Conservation (phyloP, 2,888 invertebrate genomes). For the Microchrysa polita region DNA sequence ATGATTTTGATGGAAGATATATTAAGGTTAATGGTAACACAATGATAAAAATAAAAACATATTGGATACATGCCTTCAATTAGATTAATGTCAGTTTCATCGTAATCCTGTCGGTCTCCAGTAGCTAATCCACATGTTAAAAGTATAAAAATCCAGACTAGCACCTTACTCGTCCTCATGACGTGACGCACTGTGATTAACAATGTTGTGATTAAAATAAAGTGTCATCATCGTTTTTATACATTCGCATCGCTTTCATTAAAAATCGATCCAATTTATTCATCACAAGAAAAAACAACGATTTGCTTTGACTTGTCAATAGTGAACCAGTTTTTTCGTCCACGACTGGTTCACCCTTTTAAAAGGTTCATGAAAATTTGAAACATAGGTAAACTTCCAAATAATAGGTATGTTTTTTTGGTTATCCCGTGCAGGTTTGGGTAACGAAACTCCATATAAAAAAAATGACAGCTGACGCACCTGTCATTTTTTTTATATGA, state of each 20-base stretch:
- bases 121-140: neutral
- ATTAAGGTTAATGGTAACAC: neutral
- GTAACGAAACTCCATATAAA: too few species aligned
- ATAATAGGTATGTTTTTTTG: too few species aligned
- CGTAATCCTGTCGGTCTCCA: neutral
- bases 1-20: neutral
- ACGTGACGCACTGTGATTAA: conserved; percentile 26
- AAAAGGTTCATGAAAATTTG: neutral
- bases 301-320: neutral
- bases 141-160: conserved; percentile 10
- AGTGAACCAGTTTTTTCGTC: conserved; percentile 17
- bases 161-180: conserved; percentile 29
- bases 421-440: too few species aligned
- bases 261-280: conserved; percentile 14
- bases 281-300: conserved; percentile 3
- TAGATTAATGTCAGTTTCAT: neutral
- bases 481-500: too few species aligned
- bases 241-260: conserved; percentile 23
- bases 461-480: too few species aligned
- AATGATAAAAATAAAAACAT: neutral
- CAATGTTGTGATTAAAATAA: conserved; percentile 33
- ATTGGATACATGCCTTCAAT: conserved; percentile 19
- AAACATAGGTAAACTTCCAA: too few species aligned
- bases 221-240: conserved; percentile 43
- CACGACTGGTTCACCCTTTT: neutral